Percentiles rank a stretch among this genome's conserved stretches.
These are phyloP conservation scores for Nasonia oneida DNA, from an alignment of 2,888 invertebrate species.

Conservation along the genomic window DNA sequence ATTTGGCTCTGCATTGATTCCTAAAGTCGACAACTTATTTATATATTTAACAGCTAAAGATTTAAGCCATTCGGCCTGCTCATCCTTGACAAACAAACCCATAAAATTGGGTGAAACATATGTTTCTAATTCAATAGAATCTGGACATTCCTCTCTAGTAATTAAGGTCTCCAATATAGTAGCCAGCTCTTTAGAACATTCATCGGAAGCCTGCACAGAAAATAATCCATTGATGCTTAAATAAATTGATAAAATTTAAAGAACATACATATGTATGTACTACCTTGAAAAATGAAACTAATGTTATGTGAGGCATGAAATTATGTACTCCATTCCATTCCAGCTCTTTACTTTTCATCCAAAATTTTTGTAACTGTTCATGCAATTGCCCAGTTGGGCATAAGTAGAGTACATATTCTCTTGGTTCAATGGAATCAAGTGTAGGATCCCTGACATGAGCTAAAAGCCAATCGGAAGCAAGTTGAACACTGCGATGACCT, in stretches of 20 bases:
- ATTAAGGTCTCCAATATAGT: slow-evolving; percentile 88
- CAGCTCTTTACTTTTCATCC: slow-evolving; percentile 87
- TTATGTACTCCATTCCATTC: slow-evolving; percentile 96
- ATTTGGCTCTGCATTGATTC: slow-evolving; percentile 88
- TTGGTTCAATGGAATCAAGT: slow-evolving; percentile 87
- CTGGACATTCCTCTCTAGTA: slow-evolving; percentile 84
- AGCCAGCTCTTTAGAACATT: slow-evolving; percentile 85
- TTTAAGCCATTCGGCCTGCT: slow-evolving; percentile 90
- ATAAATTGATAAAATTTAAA: slow-evolving; percentile 5
- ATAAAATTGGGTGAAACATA: slow-evolving; percentile 94
- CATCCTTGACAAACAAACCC: slow-evolving; percentile 92
- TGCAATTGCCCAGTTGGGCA: slow-evolving; percentile 90
- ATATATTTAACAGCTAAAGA: slow-evolving; percentile 90
- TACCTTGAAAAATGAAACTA: slow-evolving; percentile 94
- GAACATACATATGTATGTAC: not conserved
- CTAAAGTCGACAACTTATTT: slow-evolving; percentile 88
- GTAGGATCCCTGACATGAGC: slow-evolving; percentile 93
- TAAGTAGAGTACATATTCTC: slow-evolving; percentile 93
- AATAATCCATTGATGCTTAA: slow-evolving; percentile 35
- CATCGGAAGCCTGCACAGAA: slow-evolving; percentile 85
- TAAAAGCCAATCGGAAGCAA: slow-evolving; percentile 94
- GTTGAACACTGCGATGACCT: slow-evolving; percentile 91
- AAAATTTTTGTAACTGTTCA: slow-evolving; percentile 87
- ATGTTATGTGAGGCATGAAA: slow-evolving; percentile 93
- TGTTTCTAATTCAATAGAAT: slow-evolving; percentile 85